Evolutionary conservation across 2,888 invertebrate genomes (phyloP).

Genomic region (Cinara cedri): DNA sequence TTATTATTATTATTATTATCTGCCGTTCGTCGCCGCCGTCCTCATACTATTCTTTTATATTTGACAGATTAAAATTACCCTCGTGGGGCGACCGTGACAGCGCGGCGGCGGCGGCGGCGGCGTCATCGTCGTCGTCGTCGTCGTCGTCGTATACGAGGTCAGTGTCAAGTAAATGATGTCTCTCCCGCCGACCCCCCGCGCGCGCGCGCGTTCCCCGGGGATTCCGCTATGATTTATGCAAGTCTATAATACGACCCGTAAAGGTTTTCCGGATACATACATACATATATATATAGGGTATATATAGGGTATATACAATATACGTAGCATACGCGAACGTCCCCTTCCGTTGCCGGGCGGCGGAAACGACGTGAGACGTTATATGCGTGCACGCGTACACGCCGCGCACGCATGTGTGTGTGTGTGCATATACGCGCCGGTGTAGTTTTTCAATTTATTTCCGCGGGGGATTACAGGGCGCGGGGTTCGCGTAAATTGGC

Average conservation of each 20-base stretch:
- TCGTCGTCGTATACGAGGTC: slow-evolving; percentile 37
- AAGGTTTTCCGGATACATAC: slow-evolving; percentile 40
- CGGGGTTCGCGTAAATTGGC: slow-evolving; percentile 36
- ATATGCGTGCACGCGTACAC: neutral
- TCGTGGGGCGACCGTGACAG: slow-evolving; percentile 54
- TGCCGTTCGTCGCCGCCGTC: neutral
- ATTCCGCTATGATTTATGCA: slow-evolving; percentile 55
- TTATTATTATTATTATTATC: neutral
- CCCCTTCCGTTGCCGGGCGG: neutral
- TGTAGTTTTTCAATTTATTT: slow-evolving; percentile 50
- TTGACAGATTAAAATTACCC: slow-evolving; percentile 57
- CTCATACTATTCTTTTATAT: slow-evolving; percentile 40
- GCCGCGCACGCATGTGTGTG: neutral
- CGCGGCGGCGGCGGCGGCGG: neutral
- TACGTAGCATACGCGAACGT: neutral
- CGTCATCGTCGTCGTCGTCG: neutral
- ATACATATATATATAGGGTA: too few species aligned
- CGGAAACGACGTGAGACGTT: slow-evolving; percentile 31
- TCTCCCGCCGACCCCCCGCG: slow-evolving; percentile 20
- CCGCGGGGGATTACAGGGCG: slow-evolving; percentile 8
- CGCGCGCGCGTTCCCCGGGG: slow-evolving; percentile 28
- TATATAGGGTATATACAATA: too few species aligned
- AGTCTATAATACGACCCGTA: slow-evolving; percentile 25
- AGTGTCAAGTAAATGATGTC: slow-evolving; percentile 57
- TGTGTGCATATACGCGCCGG: neutral